These are phyloP conservation scores for Pterocles orientalis DNA, from an alignment of 2,113 vertebrate genomes.

Conservation along the genomic window DNA sequence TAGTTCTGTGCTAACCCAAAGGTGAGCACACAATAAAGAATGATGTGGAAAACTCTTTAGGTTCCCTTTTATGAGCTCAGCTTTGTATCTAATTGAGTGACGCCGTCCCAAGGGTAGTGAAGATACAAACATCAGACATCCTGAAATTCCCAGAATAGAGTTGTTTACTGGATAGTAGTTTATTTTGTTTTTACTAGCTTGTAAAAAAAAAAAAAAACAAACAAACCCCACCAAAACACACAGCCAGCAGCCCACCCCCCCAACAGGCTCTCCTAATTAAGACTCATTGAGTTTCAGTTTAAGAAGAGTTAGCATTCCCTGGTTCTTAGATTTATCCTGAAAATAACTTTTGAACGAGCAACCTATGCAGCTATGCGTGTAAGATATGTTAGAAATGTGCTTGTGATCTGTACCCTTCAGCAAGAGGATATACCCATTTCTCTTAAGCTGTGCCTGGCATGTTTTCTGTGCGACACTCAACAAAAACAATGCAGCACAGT, in stretches of 20 bases:
- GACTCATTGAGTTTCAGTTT: neutral
- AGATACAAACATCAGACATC: neutral
- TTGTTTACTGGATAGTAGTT: neutral
- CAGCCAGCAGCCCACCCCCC: neutral
- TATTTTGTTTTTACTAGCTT: neutral
- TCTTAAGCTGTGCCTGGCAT: neutral
- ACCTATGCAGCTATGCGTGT: neutral
- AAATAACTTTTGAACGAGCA: neutral
- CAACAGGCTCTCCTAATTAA: neutral
- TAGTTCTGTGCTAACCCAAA: neutral
- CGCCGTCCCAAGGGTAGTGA: neutral
- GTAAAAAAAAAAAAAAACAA: neutral
- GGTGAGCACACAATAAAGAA: neutral
- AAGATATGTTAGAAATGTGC: rapidly evolving
- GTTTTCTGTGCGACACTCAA: neutral
- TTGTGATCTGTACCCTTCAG: neutral
- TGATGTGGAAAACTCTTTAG: neutral
- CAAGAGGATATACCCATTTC: rapidly evolving
- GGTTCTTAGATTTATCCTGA: neutral
- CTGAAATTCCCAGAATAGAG: neutral
- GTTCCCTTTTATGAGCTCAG: neutral
- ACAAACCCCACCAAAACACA: neutral
- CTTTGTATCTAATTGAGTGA: neutral
- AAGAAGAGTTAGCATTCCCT: neutral
- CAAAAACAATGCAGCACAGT: neutral